These are phyloP conservation scores for Cloeon dipterum DNA, from an alignment of 2,888 invertebrate genomes.

Conservation along the genomic window DNA sequence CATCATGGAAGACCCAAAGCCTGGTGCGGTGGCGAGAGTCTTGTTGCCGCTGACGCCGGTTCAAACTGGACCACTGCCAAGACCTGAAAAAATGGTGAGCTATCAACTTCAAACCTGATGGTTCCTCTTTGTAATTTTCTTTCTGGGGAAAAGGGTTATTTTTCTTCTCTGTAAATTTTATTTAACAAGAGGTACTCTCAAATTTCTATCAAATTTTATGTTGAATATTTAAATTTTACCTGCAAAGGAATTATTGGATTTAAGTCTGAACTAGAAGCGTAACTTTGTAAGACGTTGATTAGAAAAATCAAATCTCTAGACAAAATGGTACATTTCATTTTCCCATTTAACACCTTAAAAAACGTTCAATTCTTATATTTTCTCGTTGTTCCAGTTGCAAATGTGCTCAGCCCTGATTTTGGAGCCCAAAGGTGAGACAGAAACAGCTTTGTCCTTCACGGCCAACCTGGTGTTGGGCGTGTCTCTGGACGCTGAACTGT, in stretches of 20 bases:
- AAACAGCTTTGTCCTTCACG: slow-evolving; percentile 68
- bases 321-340: no score
- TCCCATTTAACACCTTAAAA: no score
- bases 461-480: slow-evolving; percentile 78
- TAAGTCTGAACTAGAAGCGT: no score
- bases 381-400: slow-evolving; percentile 28
- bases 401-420: slow-evolving; percentile 62
- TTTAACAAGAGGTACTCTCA: no score
- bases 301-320: no score
- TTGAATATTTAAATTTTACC: no score
- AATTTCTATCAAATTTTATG: no score
- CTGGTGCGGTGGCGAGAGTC: slow-evolving; percentile 55
- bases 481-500: slow-evolving; percentile 66
- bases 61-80: slow-evolving; percentile 38
- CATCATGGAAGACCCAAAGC: slow-evolving; percentile 57
- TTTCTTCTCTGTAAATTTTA: no score
- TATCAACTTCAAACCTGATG: not conserved
- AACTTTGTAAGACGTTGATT: no score
- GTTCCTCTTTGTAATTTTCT: not conserved
- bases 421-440: slow-evolving; percentile 64
- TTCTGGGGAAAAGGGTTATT: no score
- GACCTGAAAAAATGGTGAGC: slow-evolving; percentile 17
- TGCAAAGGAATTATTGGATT: no score
- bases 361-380: slow-evolving; percentile 8
- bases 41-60: slow-evolving; percentile 53